phyloP scores from a whole-genome alignment of 1,140 invertebrate species.

The Vollenhovia emeryi region DNA sequence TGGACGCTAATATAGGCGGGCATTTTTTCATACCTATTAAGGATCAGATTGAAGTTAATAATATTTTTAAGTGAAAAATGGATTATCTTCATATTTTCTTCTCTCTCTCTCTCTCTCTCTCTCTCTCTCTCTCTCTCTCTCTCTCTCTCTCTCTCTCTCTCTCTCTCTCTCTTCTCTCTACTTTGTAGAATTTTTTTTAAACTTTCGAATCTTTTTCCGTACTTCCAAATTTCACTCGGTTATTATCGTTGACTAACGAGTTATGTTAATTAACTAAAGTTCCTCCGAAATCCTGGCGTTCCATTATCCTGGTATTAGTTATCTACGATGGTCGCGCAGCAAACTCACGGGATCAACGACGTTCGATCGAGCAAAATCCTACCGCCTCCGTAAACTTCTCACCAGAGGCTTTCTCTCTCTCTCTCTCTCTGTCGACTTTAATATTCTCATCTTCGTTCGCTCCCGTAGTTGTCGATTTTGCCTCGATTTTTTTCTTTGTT shows the following conservation, averaged over 20 bases:
- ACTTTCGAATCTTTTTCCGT: not conserved
- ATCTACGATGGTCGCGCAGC: not conserved
- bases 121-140: too few species aligned
- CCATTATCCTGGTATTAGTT: conserved; percentile 30
- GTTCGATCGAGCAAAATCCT: conserved; percentile 31
- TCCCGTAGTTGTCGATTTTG: not conserved
- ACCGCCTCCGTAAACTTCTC: conserved; percentile 29
- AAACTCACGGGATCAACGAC: conserved; percentile 20
- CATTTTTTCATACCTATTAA: not conserved
- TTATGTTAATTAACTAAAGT: conserved; percentile 44
- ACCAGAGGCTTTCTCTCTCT: not conserved
- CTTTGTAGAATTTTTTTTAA: not conserved
- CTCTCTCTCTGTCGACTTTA: conserved; percentile 10
- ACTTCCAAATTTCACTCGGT: not conserved
- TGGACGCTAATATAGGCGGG: not conserved
- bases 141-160: too few species aligned
- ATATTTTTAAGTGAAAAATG: not conserved
- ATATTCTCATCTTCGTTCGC: conserved; percentile 18
- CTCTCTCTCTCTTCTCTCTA: too few species aligned
- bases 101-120: too few species aligned
- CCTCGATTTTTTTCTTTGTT: not conserved
- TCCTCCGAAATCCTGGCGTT: not conserved
- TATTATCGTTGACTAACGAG: not conserved
- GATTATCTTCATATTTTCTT: not conserved
- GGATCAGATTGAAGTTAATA: not conserved